Base-by-base conservation (phyloP, 2,888 invertebrate species). In the Conistra vaccinii region DNA sequence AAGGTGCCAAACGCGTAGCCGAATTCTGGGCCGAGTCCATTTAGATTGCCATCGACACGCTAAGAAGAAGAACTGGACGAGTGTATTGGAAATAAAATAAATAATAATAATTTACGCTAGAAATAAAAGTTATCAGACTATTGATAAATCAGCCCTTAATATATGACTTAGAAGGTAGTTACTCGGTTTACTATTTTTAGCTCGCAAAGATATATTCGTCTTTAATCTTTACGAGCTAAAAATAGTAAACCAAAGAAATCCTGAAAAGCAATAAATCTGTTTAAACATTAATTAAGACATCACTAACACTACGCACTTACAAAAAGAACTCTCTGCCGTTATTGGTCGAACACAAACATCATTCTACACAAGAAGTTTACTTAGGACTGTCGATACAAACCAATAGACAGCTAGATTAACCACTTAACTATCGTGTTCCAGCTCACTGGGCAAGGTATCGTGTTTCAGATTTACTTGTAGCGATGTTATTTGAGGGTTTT, bases 321-420 rank as follows among this genome's bases (percentile, higher is more conserved):
- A 81, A 89, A 91, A 91, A 91, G 90, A 92, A 93, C 93, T 92
- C 91, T 86, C 85, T 69, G 72, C 80, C 89, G 88, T 91, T 93
- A 93, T 93, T 93, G 92, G 92, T 84, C 83, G 85, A 89, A 86
- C 85, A 89, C 92, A 94, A 94, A 94, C 93, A 93, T 89, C 89
- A 88, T 88, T 89, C 83, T 84, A 83, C 83, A 87, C 86, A 87
- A 92, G 93, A 89, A 90, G 95, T 95, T 95, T 95, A 89, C 93
- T 95, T 94, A 95, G 95, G 95, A 91, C 92, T 81, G 89, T 91
- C 89, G 89, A 89, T 87, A 90, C 90, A 89, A 91, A 89, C 92
- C 89, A 88, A 89, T 90, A 91, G 92, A 93, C 93, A 92, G 91
- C 88, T 89, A 92, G 93, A 95, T 95, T 94, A 92, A 91, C 90